Evolutionary conservation across 2,113 vertebrate genomes (phyloP).

Genomic region (Suricata suricatta): DNA sequence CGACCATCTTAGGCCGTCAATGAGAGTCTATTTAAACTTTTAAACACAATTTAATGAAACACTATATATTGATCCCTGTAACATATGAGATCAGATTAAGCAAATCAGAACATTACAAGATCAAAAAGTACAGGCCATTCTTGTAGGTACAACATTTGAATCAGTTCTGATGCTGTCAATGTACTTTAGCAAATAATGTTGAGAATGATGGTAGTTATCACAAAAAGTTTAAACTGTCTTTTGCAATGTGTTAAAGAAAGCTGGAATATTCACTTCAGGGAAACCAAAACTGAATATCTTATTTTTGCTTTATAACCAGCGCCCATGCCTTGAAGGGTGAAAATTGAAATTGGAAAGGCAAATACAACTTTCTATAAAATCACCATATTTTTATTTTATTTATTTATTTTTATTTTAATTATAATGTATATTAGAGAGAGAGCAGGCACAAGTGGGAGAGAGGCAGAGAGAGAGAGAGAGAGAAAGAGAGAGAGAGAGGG

Average conservation of each 20-base stretch:
- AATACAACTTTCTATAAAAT: not conserved
- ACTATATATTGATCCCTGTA: not conserved
- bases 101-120: not conserved
- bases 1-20: not conserved
- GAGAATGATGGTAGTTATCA: not conserved
- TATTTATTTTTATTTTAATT: too few species aligned
- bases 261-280: not conserved
- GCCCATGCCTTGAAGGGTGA: not conserved
- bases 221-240: not conserved
- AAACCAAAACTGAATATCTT: not conserved
- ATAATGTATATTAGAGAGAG: too few species aligned
- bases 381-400: not conserved
- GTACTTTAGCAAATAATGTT: not conserved
- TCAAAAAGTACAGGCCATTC: not conserved
- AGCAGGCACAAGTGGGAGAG: too few species aligned
- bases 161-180: not conserved
- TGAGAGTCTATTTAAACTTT: not conserved
- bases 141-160: not conserved
- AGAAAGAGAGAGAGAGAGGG: too few species aligned
- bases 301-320: not conserved
- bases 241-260: not conserved
- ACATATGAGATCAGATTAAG: not conserved
- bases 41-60: not conserved
- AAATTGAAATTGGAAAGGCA: constrained; percentile 23
- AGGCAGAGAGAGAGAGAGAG: too few species aligned